Evolutionary conservation across 2,797 vertebrate species (phyloP), one percentile per base, ranked within the genome.

Genomic region (Taenioides sp.): DNA sequence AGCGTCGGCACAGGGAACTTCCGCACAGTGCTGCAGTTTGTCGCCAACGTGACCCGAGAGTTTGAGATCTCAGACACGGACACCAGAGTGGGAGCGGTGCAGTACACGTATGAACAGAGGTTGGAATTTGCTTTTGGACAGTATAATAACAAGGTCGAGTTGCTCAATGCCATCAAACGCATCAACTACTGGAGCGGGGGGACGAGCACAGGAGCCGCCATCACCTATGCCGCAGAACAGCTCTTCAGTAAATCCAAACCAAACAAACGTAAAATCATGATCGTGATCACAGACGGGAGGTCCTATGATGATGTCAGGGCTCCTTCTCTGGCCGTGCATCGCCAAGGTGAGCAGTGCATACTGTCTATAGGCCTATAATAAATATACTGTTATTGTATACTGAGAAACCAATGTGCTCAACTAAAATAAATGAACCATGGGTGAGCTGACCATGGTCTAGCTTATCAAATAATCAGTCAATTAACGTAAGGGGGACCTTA

Each of bases 31-130:
- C 95, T 99, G 66, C 96, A 98, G 91, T 99, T 99, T 0, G 97
- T 98, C 60, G 97, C 96, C 88, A 99, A 99, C 84, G 90, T 99
- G 78, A 97, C 96, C 18, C 94, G 93, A 25, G 96, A 96, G 88
- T 99, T 99, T 0, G 97, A 99, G 94, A 97, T 99, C 72, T 99
- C 98, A 0, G 98, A 98, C 88, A 98, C 96, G 0, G 98, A 98
- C 89, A 98, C 98, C 0, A 95, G 97, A 2, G 88, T 99, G 0
- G 97, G 97, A 6, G 96, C 96, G 0, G 94, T 99, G 82, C 98
- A 99, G 92, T 99, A 99, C 90, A 99, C 98, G 23, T 99, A 99
- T 0, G 97, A 99, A 87, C 98, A 99, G 89, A 90, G 97, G 85
- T 92, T 99, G 60, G 98, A 99, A 92, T 98, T 99, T 27, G 94